phyloP scores from a whole-genome alignment of 2,797 vertebrate species.

The Melanotaenia parkinsoni region DNA sequence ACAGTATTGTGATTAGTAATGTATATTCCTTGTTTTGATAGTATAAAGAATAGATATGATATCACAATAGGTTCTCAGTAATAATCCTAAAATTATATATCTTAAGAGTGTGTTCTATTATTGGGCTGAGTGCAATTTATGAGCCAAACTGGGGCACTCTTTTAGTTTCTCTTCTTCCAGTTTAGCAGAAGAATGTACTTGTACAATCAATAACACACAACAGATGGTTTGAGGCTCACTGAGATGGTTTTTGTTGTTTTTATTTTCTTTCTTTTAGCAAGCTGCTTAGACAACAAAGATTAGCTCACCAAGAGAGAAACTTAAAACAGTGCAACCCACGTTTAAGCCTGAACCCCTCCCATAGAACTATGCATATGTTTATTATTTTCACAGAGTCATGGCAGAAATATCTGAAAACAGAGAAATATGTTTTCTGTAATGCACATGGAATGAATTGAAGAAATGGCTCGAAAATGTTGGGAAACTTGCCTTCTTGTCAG shows the following conservation, averaged over 20 bases:
- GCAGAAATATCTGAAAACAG: constrained; percentile 20
- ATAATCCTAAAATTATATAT: constrained; percentile 58
- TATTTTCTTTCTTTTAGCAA: constrained; percentile 3
- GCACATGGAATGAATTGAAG: constrained; percentile 16
- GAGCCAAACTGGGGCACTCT: constrained; percentile 61
- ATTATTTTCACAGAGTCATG: constrained; percentile 44
- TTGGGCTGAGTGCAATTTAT: constrained; percentile 79
- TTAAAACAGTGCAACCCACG: constrained; percentile 38
- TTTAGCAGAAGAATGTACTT: constrained; percentile 54
- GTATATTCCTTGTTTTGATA: constrained; percentile 79
- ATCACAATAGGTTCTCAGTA: constrained; percentile 66
- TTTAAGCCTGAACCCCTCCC: constrained; percentile 60
- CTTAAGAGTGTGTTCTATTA: constrained; percentile 61
- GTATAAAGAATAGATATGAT: constrained; percentile 65
- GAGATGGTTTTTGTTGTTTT: constrained; percentile 20
- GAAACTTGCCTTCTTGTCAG: constrained; percentile 19
- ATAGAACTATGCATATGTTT: constrained; percentile 74
- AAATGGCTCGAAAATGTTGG: constrained; percentile 2
- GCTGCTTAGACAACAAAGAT: constrained; percentile 31
- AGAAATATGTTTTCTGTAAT: constrained; percentile 16
- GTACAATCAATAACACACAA: constrained; percentile 53
- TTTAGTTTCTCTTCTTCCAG: constrained; percentile 57
- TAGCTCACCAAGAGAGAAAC: constrained; percentile 46
- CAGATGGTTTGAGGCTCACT: constrained; percentile 12
- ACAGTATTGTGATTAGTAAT: constrained; percentile 73